Percentiles rank a stretch among this genome's conserved stretches.
Conservation (phyloP, 1,140 invertebrate genomes). For the Achatina immaculata region DNA sequence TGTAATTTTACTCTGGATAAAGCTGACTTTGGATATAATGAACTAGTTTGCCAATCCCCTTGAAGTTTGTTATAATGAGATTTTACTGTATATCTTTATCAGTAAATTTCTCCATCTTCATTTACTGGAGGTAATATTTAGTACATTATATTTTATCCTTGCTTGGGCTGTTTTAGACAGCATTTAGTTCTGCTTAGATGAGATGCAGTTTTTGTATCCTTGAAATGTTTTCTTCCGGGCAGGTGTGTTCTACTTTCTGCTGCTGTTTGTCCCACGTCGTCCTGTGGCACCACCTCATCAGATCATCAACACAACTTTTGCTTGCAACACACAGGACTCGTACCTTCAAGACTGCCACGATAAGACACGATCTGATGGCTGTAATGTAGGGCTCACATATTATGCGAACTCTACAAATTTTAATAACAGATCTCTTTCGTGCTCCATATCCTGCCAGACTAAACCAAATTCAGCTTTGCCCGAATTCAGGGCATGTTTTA, state of each 20-base stretch:
- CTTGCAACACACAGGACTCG: slow-evolving; percentile 57
- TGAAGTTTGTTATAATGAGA: no score
- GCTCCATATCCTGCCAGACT: neutral
- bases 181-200: no score
- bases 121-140: no score
- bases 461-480: neutral
- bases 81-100: no score
- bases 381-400: neutral
- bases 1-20: no score
- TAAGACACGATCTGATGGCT: neutral
- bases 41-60: no score
- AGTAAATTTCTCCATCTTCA: no score
- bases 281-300: slow-evolving; percentile 18
- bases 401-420: neutral
- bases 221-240: slow-evolving; percentile 33
- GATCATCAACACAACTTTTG: slow-evolving; percentile 46
- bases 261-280: slow-evolving; percentile 50
- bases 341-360: slow-evolving; percentile 50
- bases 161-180: no score
- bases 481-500: slow-evolving; percentile 39
- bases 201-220: no score
- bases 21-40: no score
- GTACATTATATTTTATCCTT: no score
- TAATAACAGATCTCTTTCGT: neutral
- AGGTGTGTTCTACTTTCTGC: slow-evolving; percentile 53